Evolutionary conservation across 64 coral and sea anemone species (phyloP).

Genomic region (Montipora capricornis): DNA sequence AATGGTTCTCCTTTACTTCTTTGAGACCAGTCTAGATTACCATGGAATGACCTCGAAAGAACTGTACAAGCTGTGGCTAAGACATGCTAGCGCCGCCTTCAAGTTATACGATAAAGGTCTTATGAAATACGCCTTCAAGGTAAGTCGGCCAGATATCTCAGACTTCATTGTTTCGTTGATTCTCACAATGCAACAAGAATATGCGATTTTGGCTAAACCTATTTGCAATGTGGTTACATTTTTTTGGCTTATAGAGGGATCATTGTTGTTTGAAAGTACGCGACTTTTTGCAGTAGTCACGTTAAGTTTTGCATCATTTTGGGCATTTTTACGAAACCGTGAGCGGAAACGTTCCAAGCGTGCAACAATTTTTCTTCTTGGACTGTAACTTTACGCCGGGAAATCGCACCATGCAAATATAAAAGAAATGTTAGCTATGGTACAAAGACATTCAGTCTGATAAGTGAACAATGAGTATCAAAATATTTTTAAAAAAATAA

Average conservation of each 20-base stretch:
- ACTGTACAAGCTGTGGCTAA: conserved; percentile 28
- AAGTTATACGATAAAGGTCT: background rate
- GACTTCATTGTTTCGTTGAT: background rate
- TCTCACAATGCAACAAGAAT: background rate
- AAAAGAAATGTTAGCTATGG: background rate
- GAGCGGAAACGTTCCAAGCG: background rate
- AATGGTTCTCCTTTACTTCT: conserved; percentile 27
- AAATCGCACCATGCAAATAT: background rate
- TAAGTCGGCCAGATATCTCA: background rate
- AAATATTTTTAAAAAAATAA: no score
- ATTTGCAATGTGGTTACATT: background rate
- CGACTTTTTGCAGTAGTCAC: background rate
- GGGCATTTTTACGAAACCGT: no score
- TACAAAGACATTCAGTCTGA: background rate
- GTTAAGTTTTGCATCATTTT: background rate
- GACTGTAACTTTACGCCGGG: background rate
- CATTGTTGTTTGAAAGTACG: background rate
- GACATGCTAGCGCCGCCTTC: background rate
- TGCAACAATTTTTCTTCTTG: background rate
- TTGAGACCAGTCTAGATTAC: conserved; percentile 32
- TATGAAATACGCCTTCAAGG: conserved; percentile 53
- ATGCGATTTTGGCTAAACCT: background rate
- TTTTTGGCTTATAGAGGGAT: background rate
- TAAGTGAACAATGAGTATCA: background rate
- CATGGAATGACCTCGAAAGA: conserved; percentile 15